Base-by-base conservation (phyloP, 2,888 invertebrate species). In the Allolobophora icterica region DNA sequence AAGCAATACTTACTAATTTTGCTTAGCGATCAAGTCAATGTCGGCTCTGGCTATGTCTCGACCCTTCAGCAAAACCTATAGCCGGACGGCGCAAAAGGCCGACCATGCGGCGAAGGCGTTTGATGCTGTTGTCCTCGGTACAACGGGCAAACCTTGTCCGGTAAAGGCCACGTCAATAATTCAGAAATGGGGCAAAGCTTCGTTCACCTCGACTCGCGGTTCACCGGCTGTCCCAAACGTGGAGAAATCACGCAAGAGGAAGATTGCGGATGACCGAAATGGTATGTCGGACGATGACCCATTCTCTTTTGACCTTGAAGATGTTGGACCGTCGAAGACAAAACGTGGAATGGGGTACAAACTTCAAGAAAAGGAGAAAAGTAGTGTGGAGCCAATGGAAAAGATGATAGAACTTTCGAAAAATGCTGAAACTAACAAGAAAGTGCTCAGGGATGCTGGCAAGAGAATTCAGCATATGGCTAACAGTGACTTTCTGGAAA, bases 271-370 rank as follows among this genome's bases (percentile, higher is more conserved):
- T 24, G 90, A 84, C 34, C 40, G 40, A 13, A 45, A 83, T 11
- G 83, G 58, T 24, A 34, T 71, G 11, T 33, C 91, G 33, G 91
- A 91, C 38, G 91, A 90, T 84, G 93, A 93, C 52, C 92, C 92
- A 8, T 93, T 93, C 84, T 91, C 92, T 40, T 93, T 93, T 90
- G 93, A 92, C 90, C 90, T 83, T 0, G 92, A 92, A 30, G 93
- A 92, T 33, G 92, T 92, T 30, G 92, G 92, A n/a, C 91, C 92
- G 24, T 87, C 87, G 38, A 90, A 91, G 34, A 90, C 91, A 17
- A 91, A 91, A 83, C 40, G 90, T 34, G 91, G 91, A 35, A 91
- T 91, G 92, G 91, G 91, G 30, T 91, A 58, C 90, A 91, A 91
- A 83, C n/a, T 89, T 42, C 87, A 35, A 17, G 35, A 87, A 4